Conservation (phyloP, 2,113 vertebrate genomes). For the Gobius niger region DNA sequence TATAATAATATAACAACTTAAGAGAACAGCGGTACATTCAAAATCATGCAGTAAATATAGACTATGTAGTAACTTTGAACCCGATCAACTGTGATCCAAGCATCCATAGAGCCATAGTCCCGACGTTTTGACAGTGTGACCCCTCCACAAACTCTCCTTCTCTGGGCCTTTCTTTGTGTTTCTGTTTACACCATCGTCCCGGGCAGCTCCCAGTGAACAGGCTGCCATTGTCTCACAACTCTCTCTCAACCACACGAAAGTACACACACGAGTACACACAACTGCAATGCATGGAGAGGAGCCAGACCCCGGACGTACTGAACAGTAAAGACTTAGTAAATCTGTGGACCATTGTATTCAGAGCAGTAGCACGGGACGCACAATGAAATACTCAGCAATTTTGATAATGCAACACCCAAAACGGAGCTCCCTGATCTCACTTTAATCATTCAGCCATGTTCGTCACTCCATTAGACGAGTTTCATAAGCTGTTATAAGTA, state of each 20-base stretch:
- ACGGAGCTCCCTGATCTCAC: slow-evolving; percentile 32
- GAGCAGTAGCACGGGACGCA: not conserved
- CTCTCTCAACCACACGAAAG: slow-evolving; percentile 5
- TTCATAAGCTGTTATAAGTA: slow-evolving; percentile 46
- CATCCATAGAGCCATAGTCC: not conserved
- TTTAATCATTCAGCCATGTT: slow-evolving; percentile 40
- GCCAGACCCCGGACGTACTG: slow-evolving; percentile 52
- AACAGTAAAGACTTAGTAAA: slow-evolving; percentile 48
- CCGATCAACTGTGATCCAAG: not conserved
- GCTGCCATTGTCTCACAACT: slow-evolving; percentile 61
- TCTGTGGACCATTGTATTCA: slow-evolving; percentile 69
- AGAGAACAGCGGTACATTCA: too few species aligned
- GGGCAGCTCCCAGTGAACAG: slow-evolving; percentile 51
- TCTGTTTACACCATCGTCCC: slow-evolving; percentile 42
- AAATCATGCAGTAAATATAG: too few species aligned
- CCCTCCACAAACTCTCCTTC: slow-evolving; percentile 49
- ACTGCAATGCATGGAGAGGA: slow-evolving; percentile 31
- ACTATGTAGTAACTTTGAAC: not conserved
- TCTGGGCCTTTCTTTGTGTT: slow-evolving; percentile 25
- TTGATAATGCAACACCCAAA: slow-evolving; percentile 25
- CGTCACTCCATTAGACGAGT: slow-evolving; percentile 38
- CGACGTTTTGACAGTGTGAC: slow-evolving; percentile 27
- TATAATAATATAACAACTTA: too few species aligned
- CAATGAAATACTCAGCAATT: slow-evolving; percentile 18
- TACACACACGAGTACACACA: slow-evolving; percentile 10